phyloP scores from a whole-genome alignment of 1,140 invertebrate genomes.

The Pogonognathellus flavescens region DNA sequence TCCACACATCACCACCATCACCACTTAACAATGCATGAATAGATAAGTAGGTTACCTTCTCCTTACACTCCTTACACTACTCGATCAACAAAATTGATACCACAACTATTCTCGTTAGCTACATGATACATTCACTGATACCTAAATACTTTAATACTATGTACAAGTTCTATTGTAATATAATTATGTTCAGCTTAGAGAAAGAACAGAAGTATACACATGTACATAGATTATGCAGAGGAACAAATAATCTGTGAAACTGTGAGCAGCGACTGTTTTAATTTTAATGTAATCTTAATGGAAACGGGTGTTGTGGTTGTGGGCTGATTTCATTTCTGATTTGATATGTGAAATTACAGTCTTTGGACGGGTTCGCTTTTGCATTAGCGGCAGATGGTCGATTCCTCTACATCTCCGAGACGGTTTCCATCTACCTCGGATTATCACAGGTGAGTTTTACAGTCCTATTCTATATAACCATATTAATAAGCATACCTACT shows the following conservation, averaged over 20 bases:
- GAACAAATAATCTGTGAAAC: no score
- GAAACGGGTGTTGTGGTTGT: constrained; percentile 19
- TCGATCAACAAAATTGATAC: no score
- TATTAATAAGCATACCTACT: neutral
- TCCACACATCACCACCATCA: constrained; percentile 10
- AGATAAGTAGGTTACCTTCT: constrained; percentile 14
- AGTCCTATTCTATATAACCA: neutral
- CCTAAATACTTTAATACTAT: neutral
- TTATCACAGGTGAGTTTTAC: constrained; percentile 88
- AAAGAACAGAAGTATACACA: no score
- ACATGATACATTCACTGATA: neutral
- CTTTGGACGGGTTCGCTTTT: constrained; percentile 95
- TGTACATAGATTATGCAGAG: no score
- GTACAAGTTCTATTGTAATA: neutral
- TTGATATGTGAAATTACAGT: constrained; percentile 76
- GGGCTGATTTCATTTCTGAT: constrained; percentile 40
- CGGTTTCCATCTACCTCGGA: constrained; percentile 98
- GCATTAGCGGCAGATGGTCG: constrained; percentile 93
- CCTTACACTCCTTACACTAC: no score
- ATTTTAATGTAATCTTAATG: constrained; percentile 40
- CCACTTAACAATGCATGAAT: neutral
- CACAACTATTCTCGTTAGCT: no score
- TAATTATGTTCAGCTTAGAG: no score
- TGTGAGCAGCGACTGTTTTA: neutral
- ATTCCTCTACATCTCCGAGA: constrained; percentile 98